Percentiles rank a stretch among this genome's conserved stretches.
These are phyloP conservation scores for Leptobrachium leishanense DNA, from an alignment of 2,113 vertebrate genomes.

Conservation along the genomic window DNA sequence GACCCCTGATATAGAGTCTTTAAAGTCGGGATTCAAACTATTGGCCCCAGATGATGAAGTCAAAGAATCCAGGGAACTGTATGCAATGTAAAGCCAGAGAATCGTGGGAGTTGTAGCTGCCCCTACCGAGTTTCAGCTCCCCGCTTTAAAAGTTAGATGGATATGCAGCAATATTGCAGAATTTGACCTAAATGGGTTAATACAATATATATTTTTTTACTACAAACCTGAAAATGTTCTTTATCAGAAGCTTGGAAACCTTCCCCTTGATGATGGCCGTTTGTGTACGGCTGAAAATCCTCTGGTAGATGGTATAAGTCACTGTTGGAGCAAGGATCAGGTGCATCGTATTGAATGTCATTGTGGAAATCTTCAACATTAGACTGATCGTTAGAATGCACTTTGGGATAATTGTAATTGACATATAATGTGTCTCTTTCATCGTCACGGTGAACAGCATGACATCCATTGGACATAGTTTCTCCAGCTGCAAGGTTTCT, in stretches of 20 bases:
- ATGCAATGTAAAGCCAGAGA: no score
- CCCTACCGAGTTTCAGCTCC: no score
- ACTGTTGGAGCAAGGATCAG: conserved; percentile 62
- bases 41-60: no score
- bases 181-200: no score
- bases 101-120: no score
- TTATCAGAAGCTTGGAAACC: conserved; percentile 61
- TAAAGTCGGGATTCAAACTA: no score
- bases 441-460: conserved; percentile 53
- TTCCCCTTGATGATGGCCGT: conserved; percentile 60
- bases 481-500: conserved; percentile 53
- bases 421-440: conserved; percentile 62
- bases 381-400: conserved; percentile 59
- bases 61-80: no score
- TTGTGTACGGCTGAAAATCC: conserved; percentile 67
- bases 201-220: background rate
- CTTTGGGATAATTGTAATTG: conserved; percentile 61
- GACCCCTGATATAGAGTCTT: no score
- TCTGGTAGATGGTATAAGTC: conserved; percentile 63
- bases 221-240: conserved; percentile 75
- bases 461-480: conserved; percentile 68
- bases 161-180: no score
- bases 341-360: conserved; percentile 66
- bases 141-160: no score
- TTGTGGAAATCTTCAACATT: conserved; percentile 63